Evolutionary conservation across 2,888 invertebrate genomes (phyloP).

Genomic region (Agrotis exclamationis): DNA sequence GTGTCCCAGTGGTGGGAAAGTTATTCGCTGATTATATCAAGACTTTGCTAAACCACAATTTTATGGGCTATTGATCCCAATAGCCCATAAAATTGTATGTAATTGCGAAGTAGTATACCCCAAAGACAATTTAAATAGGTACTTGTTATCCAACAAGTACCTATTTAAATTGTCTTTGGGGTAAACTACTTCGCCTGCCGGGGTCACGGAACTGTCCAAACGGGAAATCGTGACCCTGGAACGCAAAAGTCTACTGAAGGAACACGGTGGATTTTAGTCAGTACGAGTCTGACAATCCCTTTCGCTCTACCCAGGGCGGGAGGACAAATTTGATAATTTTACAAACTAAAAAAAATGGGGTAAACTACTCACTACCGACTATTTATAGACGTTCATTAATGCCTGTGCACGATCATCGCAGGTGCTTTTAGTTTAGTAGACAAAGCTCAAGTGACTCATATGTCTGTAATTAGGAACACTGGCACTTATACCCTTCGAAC

Average conservation of each 20-base stretch:
- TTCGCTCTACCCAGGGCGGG: no score
- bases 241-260: no score
- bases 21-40: background rate
- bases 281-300: no score
- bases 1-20: background rate
- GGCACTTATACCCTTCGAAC: conserved; percentile 5
- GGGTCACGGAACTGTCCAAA: no score
- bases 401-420: background rate
- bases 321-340: no score
- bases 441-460: conserved; percentile 9
- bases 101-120: background rate
- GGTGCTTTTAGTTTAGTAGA: background rate
- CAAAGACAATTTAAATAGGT: background rate
- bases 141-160: no score
- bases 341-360: no score
- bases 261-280: no score
- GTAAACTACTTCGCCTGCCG: background rate
- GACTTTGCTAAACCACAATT: background rate
- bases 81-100: no score
- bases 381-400: background rate
- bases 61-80: background rate
- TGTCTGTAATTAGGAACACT: background rate
- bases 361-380: no score
- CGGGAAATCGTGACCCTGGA: no score
- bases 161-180: background rate